These are phyloP conservation scores for Eustalomyia histrio DNA, from an alignment of 2,888 invertebrate species.

Conservation along the genomic window DNA sequence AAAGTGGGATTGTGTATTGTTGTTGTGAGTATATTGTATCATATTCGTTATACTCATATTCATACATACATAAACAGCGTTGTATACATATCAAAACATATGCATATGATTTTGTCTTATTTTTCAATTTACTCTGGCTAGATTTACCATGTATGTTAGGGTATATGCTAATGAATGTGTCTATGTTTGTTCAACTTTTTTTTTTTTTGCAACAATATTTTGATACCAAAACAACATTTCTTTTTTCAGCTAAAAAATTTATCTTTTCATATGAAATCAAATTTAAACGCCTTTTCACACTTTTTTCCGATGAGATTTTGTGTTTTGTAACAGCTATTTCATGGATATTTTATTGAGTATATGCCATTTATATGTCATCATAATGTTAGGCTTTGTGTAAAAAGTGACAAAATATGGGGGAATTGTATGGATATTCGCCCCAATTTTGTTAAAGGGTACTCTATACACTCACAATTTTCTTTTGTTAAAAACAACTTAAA, in stretches of 20 bases:
- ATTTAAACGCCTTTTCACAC: slow-evolving; percentile 46
- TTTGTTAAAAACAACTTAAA: too few relatives aligned
- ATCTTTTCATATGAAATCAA: slow-evolving; percentile 29
- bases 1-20: slow-evolving; percentile 20
- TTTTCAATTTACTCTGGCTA: slow-evolving; percentile 49
- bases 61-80: too few relatives aligned
- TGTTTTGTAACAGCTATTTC: not conserved
- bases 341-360: slow-evolving; percentile 38
- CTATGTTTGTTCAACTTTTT: not conserved
- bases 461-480: too few relatives aligned
- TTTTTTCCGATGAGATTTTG: not conserved
- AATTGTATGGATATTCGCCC: too few relatives aligned
- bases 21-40: slow-evolving; percentile 16
- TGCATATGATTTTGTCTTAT: slow-evolving; percentile 32
- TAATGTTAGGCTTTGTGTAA: slow-evolving; percentile 28
- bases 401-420: too few relatives aligned
- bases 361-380: slow-evolving; percentile 45
- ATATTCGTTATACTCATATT: slow-evolving; percentile 1
- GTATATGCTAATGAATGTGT: not conserved
- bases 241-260: slow-evolving; percentile 12
- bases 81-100: slow-evolving; percentile 5
- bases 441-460: too few relatives aligned
- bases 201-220: slow-evolving; percentile 19
- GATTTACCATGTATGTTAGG: slow-evolving; percentile 1
- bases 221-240: slow-evolving; percentile 6